These are phyloP conservation scores for Acrobasis consociella DNA, from an alignment of 2,888 invertebrate genomes.

Conservation along the genomic window DNA sequence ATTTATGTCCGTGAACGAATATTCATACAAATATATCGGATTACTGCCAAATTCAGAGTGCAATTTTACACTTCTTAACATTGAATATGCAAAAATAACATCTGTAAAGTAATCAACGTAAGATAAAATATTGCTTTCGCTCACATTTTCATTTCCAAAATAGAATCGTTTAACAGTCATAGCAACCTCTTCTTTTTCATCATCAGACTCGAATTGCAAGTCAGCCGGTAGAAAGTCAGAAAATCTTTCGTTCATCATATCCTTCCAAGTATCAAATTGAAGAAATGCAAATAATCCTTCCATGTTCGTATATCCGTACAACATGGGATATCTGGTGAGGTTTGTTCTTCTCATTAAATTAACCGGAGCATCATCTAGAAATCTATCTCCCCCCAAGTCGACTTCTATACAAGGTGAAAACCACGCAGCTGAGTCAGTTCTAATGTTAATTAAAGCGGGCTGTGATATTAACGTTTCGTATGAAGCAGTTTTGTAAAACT, in stretches of 20 bases:
- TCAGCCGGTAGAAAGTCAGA: conserved; percentile 43
- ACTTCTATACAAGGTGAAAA: conserved; percentile 46
- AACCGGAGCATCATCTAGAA: conserved; percentile 47
- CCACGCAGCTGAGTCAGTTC: conserved; percentile 33
- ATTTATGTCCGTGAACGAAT: conserved; percentile 40
- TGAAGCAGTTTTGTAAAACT: conserved; percentile 47
- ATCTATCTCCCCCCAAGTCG: conserved; percentile 38
- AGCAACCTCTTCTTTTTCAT: conserved; percentile 33
- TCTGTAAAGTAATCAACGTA: conserved; percentile 49
- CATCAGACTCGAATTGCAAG: conserved; percentile 31
- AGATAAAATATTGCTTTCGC: conserved; percentile 26
- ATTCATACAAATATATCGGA: conserved; percentile 45
- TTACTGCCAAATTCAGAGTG: conserved; percentile 41
- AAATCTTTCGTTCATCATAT: conserved; percentile 42
- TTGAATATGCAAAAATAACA: conserved; percentile 41
- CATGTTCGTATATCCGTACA: conserved; percentile 52
- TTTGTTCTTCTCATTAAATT: conserved; percentile 44
- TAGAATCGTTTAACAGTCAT: conserved; percentile 38
- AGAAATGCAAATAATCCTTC: conserved; percentile 40
- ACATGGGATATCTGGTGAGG: conserved; percentile 46
- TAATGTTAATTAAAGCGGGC: conserved; percentile 35
- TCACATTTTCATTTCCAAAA: conserved; percentile 38
- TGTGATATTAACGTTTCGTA: conserved; percentile 39
- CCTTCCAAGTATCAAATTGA: conserved; percentile 38
- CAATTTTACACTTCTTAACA: conserved; percentile 36